Percentiles rank a stretch among this genome's conserved stretches.
These are phyloP conservation scores for Drosophila pachea DNA, from an alignment of 1,140 invertebrate species.

Conservation along the genomic window DNA sequence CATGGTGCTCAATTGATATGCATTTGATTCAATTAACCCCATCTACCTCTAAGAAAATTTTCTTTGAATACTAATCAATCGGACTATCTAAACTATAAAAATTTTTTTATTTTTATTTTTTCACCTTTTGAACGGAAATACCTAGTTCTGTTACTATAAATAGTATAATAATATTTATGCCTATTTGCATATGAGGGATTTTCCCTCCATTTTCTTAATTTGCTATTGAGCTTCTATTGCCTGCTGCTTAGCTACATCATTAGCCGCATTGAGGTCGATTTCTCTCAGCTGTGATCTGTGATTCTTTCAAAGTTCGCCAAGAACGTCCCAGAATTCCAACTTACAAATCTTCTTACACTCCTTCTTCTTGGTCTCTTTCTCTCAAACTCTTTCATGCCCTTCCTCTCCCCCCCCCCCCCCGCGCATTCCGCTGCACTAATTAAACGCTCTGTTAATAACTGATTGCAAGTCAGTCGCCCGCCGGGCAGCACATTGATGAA, in stretches of 20 bases:
- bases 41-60: too few species aligned
- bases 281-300: conserved; percentile 4
- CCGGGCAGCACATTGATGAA: conserved; percentile 29
- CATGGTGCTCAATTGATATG: too few species aligned
- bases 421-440: conserved; percentile 6
- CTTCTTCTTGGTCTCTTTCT: too few species aligned
- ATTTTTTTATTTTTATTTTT: too few species aligned
- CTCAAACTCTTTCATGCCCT: too few species aligned
- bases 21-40: too few species aligned
- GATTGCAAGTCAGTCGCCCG: conserved; percentile 19
- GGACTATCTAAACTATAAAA: too few species aligned
- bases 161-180: neutral
- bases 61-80: too few species aligned
- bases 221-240: neutral
- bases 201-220: neutral
- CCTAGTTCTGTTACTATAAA: neutral
- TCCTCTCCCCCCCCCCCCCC: neutral
- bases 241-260: conserved; percentile 11
- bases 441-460: conserved; percentile 28
- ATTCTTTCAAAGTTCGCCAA: neutral
- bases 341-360: too few species aligned
- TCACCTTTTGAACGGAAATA: neutral
- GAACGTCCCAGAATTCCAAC: neutral
- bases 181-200: neutral
- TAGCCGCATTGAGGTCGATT: conserved; percentile 25